Evolutionary conservation across 2,888 invertebrate genomes (phyloP), one percentile per base, ranked within the genome.

Genomic region (Synergus umbraculus): DNA sequence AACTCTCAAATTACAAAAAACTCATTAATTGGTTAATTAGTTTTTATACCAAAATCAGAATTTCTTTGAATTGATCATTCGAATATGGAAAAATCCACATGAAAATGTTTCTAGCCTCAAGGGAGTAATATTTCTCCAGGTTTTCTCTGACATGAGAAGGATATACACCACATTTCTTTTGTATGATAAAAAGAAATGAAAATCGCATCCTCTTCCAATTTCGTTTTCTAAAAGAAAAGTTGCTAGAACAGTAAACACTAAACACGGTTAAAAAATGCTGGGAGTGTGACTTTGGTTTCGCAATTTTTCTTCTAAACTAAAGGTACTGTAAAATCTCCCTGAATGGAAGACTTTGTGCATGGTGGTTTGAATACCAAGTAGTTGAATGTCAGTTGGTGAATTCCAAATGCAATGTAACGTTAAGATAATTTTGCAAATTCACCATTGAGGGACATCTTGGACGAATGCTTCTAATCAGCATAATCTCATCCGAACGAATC

Each of bases 381-480:
- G 69, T 69, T 15, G 49, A 13, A 63, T 4, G 1, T 29, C 10
- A 18, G 29, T 63, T 49, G 49, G 49, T 29, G 49, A 46, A 69
- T 69, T 49, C 29, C 29, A 69, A 69, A 69, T 69, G 46, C 69
- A 49, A 46, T 54, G 69, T 69, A 49, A 49, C 69, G 37, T 15
- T 15, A 69, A n/a, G n/a, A 69, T 69, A 49, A 12, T 49, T 69
- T 69, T 49, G 49, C 69, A 69, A 37, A 69, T 54, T 69, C 29
- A 15, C 9, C 49, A 8, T 49, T 29, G 15, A 54, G n/a, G 29
- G 15, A 54, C 37, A 54, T 37, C 46, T 69, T 29, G 10, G 15
- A 29, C 15, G 29, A 69, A 37, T 15, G 18, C 13, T 60, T 60
- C 18, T 29, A 22, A 29, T 18, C 22, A 5, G 10, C 22, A 13